Conservation (phyloP, 2,113 vertebrate genomes). For the Tupaia chinensis region DNA sequence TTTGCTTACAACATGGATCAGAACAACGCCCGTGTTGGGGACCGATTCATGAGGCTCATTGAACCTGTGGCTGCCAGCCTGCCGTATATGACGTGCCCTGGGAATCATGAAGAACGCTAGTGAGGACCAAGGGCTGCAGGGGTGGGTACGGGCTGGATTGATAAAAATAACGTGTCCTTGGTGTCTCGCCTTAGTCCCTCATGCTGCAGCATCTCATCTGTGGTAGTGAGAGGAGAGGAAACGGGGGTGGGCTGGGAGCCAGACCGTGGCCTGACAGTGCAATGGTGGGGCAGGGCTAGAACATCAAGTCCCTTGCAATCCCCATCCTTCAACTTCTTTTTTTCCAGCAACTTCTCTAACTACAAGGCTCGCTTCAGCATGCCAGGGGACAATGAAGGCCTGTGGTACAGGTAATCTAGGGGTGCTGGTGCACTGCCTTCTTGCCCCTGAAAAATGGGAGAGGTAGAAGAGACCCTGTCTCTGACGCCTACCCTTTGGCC, state of each 20-base stretch:
- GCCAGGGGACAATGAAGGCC: conserved; percentile 89
- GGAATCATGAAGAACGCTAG: conserved; percentile 93
- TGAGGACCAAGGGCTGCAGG: conserved; percentile 79
- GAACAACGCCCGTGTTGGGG: conserved; percentile 91
- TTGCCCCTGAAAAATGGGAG: background rate
- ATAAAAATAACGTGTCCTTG: background rate
- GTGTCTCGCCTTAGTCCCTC: background rate
- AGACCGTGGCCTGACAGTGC: too few relatives aligned
- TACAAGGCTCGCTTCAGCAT: conserved; percentile 94
- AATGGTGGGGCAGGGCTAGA: rapidly evolving
- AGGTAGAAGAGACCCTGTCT: background rate
- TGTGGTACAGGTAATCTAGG: conserved; percentile 93
- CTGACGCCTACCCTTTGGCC: conserved; percentile 13
- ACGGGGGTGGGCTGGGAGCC: background rate
- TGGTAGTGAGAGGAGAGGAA: background rate
- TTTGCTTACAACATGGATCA: conserved; percentile 94
- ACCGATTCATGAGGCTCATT: conserved; percentile 93
- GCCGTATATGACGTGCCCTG: conserved; percentile 94
- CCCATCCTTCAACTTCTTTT: conserved; percentile 7
- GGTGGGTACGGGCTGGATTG: rapidly evolving
- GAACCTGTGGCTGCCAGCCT: conserved; percentile 92
- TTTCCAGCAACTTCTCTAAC: conserved; percentile 94
- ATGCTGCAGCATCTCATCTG: background rate
- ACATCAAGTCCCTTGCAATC: background rate
- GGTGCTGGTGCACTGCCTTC: too few relatives aligned